These are phyloP conservation scores for Dendronephthya gigantea DNA, from an alignment of 64 coral and sea anemone species.

Conservation along the genomic window DNA sequence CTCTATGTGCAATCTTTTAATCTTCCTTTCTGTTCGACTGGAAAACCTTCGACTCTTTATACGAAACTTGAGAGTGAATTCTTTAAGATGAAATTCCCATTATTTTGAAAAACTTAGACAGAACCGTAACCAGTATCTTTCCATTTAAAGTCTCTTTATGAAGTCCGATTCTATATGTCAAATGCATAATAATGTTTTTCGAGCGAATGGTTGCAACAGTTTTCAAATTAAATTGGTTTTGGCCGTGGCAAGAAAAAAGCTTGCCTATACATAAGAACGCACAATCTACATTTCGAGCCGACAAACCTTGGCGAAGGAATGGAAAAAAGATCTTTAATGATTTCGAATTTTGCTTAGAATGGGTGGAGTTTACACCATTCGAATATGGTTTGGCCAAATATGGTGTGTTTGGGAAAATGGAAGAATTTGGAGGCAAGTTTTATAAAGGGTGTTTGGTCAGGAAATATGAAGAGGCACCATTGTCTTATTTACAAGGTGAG, in stretches of 20 bases:
- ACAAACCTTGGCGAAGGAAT: background rate
- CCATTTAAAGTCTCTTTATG: too few relatives aligned
- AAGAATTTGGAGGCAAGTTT: constrained; percentile 60
- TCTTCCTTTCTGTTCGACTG: background rate
- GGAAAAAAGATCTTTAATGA: background rate
- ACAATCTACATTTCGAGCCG: background rate
- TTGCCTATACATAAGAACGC: too few relatives aligned
- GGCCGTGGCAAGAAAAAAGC: too few relatives aligned
- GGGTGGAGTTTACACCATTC: constrained; percentile 67
- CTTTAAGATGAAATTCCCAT: too few relatives aligned
- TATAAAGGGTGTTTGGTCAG: constrained; percentile 45
- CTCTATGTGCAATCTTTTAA: background rate
- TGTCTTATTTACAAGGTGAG: constrained; percentile 61
- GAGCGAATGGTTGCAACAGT: too few relatives aligned
- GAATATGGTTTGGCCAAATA: constrained; percentile 64
- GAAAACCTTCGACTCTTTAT: background rate
- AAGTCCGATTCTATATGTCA: too few relatives aligned
- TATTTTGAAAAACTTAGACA: too few relatives aligned
- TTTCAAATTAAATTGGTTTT: too few relatives aligned
- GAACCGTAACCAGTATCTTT: too few relatives aligned
- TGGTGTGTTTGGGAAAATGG: constrained; percentile 48
- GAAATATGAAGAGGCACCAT: constrained; percentile 25
- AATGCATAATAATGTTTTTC: too few relatives aligned
- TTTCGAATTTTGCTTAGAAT: constrained; percentile 36
- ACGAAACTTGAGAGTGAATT: too few relatives aligned